Conservation (phyloP, 2,888 invertebrate species). For the Hirtodrosophila cameraria region DNA sequence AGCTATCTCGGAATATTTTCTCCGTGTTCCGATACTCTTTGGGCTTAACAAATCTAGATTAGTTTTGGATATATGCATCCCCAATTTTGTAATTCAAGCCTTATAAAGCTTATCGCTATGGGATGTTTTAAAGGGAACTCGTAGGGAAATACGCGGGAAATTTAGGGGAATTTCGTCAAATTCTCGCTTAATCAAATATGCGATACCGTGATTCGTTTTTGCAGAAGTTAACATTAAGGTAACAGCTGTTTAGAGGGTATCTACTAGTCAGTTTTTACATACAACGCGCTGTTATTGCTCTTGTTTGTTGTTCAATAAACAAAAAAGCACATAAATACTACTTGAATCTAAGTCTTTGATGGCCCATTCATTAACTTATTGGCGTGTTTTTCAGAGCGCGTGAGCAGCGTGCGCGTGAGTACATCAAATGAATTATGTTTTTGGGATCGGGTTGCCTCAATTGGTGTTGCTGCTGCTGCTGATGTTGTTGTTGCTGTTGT, state of each 20-base stretch:
- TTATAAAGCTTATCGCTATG: too few species aligned
- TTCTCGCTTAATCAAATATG: too few species aligned
- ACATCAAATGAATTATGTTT: slow-evolving; percentile 55
- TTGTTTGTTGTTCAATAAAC: slow-evolving; percentile 31
- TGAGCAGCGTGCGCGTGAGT: slow-evolving; percentile 52
- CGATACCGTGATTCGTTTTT: too few species aligned
- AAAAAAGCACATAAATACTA: slow-evolving; percentile 52
- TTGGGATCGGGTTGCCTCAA: slow-evolving; percentile 20
- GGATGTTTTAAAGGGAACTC: too few species aligned
- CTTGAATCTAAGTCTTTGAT: slow-evolving; percentile 50
- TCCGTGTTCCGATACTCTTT: too few species aligned
- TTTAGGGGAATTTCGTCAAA: too few species aligned
- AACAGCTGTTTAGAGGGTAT: slow-evolving; percentile 13
- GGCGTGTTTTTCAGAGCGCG: slow-evolving; percentile 70
- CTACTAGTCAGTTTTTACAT: slow-evolving; percentile 8
- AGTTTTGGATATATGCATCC: too few species aligned
- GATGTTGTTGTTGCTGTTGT: slow-evolving; percentile 9
- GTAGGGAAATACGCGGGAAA: too few species aligned
- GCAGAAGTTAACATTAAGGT: too few species aligned
- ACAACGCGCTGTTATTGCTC: not conserved
- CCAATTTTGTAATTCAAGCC: too few species aligned
- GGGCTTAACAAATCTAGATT: too few species aligned
- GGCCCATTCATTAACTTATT: slow-evolving; percentile 59
- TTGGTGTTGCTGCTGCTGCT: slow-evolving; percentile 24
- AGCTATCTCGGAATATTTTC: too few species aligned